Percentiles rank a stretch among this genome's conserved stretches.
Evolutionary conservation across 92 coral and sea anemone species (phyloP).

Genomic region (Porites divaricata): DNA sequence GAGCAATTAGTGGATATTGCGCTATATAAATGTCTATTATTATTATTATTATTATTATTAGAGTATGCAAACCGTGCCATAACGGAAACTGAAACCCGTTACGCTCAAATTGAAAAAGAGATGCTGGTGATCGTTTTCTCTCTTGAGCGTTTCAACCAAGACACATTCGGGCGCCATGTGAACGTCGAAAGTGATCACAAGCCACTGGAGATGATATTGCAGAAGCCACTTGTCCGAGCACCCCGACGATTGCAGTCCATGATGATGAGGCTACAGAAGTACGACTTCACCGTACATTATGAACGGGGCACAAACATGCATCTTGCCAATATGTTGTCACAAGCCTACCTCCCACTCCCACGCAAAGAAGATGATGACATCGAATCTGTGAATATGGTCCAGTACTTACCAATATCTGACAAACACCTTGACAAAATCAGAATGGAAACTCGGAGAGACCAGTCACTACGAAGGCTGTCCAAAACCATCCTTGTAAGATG

Average conservation of each 20-base stretch:
- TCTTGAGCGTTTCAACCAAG: conserved; percentile 29
- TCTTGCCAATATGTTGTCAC: neutral
- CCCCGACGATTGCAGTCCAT: conserved; percentile 13
- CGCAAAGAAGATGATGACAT: neutral
- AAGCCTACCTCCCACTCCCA: neutral
- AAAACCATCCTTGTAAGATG: conserved; percentile 28
- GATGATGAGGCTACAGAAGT: too few relatives aligned
- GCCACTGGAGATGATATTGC: conserved; percentile 21
- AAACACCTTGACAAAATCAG: conserved; percentile 5
- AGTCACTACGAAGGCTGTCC: conserved; percentile 1
- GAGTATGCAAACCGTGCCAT: conserved; percentile 51
- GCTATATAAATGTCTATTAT: too few relatives aligned
- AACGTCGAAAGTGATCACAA: conserved; percentile 32
- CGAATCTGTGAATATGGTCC: conserved; percentile 20
- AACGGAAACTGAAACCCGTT: conserved; percentile 22
- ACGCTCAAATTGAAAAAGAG: conserved; percentile 22
- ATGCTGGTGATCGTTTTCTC: conserved; percentile 41
- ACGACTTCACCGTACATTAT: neutral
- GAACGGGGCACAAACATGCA: neutral
- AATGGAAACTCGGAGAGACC: conserved; percentile 17
- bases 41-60: too few relatives aligned
- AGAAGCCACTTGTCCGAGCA: conserved; percentile 18
- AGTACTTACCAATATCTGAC: conserved; percentile 16
- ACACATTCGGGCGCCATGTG: conserved; percentile 41
- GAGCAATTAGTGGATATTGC: too few relatives aligned